Base-by-base conservation (phyloP, 1,140 invertebrate species). In the Macrostomum lignano region DNA sequence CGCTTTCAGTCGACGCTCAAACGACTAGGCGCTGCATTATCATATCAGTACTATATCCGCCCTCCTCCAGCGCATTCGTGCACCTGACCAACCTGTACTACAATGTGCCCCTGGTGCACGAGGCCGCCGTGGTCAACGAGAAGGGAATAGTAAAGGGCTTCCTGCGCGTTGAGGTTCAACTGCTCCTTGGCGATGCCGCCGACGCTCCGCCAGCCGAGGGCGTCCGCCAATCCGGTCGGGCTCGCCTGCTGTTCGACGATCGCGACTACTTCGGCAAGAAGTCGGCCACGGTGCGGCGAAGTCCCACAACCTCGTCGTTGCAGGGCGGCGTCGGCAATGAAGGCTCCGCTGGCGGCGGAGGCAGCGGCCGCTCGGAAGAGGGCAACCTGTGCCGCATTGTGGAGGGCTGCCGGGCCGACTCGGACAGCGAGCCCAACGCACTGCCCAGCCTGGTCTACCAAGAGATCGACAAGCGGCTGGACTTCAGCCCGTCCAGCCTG, bases 61-160 rank as follows among this genome's bases (percentile, higher is more conserved):
- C 26, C 11, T 21, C 43, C 60, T 61, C 21, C 51, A 76, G 77
- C 58, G 74, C 79, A 15, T 94, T 94, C 55, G 75, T 98, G 7
- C 94, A 93, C 54, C 59, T 98, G 46, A 88, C 77, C 56, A 98
- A 94, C 61, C 60, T 98, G 30, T 66, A 93, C 55, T 91, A 93
- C 58, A 81, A 84, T 3, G 77, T 94, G 31, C 74, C 81, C 2
- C 58, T 96, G 36, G 74, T 91, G 38, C 86, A 98, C 58, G 82
- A 82, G 63, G 81, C 96, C 30, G 81, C 86, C 4, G 81, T 98
- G 48, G 91, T 96, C n/a, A 94, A 86, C 58, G 91, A 96, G 54
- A 84, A 88, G 47, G 88, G 91, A 36, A 84, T 94, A 60, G 84
- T 98, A 4, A 82, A 84, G 44, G 88, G 82, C 15, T 25, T 35